phyloP scores from a whole-genome alignment of 1,140 invertebrate species.

The Hyles euphorbiae region DNA sequence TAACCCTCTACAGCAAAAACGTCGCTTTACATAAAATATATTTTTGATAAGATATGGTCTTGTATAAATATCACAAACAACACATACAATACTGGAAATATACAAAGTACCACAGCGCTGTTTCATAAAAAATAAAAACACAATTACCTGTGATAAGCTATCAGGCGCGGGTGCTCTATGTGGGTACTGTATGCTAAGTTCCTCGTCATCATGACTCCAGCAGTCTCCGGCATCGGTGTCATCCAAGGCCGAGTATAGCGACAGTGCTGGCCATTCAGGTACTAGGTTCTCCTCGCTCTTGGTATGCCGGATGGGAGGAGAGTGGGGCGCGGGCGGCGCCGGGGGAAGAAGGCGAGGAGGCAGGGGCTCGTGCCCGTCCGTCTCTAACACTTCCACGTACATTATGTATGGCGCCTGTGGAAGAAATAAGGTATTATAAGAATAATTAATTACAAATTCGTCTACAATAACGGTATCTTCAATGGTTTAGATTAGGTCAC shows the following conservation, averaged over 20 bases:
- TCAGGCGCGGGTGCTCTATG: slow-evolving; percentile 52
- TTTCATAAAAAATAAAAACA: too few species aligned
- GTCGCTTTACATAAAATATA: too few species aligned
- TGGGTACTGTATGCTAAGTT: slow-evolving; percentile 78
- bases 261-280: slow-evolving; percentile 61
- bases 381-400: slow-evolving; percentile 97
- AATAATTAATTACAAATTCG: too few species aligned
- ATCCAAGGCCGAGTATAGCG: slow-evolving; percentile 58
- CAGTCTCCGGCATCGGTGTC: slow-evolving; percentile 64
- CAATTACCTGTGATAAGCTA: slow-evolving; percentile 53
- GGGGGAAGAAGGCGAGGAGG: slow-evolving; percentile 64
- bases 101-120: too few species aligned
- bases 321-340: slow-evolving; percentile 64
- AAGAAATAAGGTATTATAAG: slow-evolving; percentile 11
- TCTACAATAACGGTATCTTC: too few species aligned
- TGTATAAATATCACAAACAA: too few species aligned
- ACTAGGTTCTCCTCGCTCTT: slow-evolving; percentile 95
- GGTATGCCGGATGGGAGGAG: slow-evolving; percentile 81
- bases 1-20: too few species aligned
- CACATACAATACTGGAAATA: too few species aligned
- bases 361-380: slow-evolving; percentile 83
- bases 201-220: slow-evolving; percentile 98
- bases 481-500: too few species aligned
- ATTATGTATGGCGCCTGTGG: slow-evolving; percentile 96
- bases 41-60: too few species aligned